These are phyloP conservation scores for Pseudotriccus pelzelni DNA, from an alignment of 2,797 vertebrate species.

Conservation along the genomic window DNA sequence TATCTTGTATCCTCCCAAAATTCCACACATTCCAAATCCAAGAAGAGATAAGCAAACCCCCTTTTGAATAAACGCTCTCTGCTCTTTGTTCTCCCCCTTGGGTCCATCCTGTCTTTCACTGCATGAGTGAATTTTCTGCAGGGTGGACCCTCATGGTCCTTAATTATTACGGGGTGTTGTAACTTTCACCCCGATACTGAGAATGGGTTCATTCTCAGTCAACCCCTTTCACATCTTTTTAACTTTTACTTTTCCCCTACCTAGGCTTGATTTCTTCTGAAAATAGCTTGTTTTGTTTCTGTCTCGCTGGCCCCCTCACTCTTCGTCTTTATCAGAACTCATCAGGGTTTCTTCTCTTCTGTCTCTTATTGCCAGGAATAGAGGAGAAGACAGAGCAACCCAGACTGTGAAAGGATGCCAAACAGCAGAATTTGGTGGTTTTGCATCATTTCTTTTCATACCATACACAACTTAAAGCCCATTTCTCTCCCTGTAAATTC, in stretches of 20 bases:
- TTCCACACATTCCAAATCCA: no score
- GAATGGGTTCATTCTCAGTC: background rate
- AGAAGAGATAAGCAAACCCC: no score
- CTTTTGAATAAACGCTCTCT: no score
- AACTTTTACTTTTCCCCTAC: background rate
- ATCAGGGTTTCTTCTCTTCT: background rate
- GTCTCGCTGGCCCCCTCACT: background rate
- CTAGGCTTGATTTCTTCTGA: background rate
- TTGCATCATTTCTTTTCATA: background rate
- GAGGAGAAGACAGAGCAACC: background rate
- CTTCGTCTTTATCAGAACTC: background rate
- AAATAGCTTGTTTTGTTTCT: background rate
- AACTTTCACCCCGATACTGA: no score
- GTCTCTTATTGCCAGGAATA: background rate
- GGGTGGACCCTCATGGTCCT: no score
- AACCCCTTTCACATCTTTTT: background rate
- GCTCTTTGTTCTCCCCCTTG: no score
- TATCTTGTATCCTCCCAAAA: no score
- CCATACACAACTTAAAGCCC: background rate
- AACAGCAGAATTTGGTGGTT: background rate
- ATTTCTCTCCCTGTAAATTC: background rate
- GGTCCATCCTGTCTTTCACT: no score
- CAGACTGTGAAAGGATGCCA: background rate
- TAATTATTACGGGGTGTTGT: no score
- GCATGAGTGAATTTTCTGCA: no score